Evolutionary conservation across 2,888 invertebrate genomes (phyloP).

Genomic region (Pimpla rufipes): DNA sequence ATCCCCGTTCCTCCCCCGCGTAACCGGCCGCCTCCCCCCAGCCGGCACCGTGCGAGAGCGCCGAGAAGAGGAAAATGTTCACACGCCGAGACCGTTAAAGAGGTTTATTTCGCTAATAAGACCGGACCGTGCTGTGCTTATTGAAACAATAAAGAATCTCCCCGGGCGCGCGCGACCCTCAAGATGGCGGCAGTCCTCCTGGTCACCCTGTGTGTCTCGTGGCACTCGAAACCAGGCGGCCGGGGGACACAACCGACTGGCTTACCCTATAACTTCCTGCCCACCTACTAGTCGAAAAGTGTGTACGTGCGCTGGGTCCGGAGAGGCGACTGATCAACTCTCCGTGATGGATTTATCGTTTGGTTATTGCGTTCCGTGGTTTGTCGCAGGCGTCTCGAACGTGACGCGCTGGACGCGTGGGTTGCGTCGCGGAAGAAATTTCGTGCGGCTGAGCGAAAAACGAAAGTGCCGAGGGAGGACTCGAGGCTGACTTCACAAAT

Average conservation of each 20-base stretch:
- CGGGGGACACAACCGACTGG: conserved; percentile 25
- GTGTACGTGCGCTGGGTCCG: conserved; percentile 82
- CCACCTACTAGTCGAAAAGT: conserved; percentile 56
- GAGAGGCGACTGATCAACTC: conserved; percentile 79
- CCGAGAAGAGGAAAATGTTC: conserved; percentile 69
- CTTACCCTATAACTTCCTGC: conserved; percentile 23
- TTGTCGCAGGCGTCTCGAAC: conserved; percentile 64
- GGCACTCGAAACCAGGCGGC: conserved; percentile 2
- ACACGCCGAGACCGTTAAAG: conserved; percentile 81
- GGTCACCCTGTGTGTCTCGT: conserved; percentile 71
- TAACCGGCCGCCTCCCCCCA: background rate
- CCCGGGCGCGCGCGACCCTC: conserved; percentile 75
- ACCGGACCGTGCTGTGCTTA: conserved; percentile 84
- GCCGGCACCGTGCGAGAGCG: background rate
- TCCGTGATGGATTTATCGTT: conserved; percentile 81
- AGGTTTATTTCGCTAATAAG: conserved; percentile 86
- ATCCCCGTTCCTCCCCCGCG: too few relatives aligned
- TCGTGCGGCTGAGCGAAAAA: conserved; percentile 29
- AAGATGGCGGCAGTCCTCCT: conserved; percentile 76
- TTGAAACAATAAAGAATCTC: conserved; percentile 86
- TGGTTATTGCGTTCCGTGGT: conserved; percentile 78
- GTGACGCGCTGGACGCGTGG: conserved; percentile 46
- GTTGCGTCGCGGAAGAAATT: conserved; percentile 53
- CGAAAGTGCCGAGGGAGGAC: conserved; percentile 21
- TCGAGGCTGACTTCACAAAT: conserved; percentile 60